Conservation (phyloP, 1,140 invertebrate genomes). For the Drosophila tani region DNA sequence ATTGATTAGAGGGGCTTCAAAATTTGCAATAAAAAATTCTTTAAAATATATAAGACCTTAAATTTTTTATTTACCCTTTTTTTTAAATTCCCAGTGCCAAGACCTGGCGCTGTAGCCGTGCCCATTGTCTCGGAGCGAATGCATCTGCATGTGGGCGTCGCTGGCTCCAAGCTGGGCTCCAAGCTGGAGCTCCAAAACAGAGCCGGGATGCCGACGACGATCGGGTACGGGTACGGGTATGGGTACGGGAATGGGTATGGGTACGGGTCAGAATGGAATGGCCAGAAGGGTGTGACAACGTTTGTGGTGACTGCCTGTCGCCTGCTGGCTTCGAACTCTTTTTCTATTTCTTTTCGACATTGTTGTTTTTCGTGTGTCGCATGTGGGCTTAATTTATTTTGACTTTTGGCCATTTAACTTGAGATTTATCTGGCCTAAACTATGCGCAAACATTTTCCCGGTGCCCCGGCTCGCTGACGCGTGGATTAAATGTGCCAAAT, state of each 20-base stretch:
- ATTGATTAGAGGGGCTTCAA: too few species aligned
- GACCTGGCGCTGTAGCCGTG: constrained; percentile 43
- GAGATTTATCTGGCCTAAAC: constrained; percentile 82
- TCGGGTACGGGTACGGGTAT: background rate
- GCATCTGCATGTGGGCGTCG: constrained; percentile 80
- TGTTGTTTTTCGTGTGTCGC: constrained; percentile 36
- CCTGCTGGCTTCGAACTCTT: constrained; percentile 53
- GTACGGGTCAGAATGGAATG: constrained; percentile 74
- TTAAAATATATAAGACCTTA: too few species aligned
- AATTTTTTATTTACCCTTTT: background rate
- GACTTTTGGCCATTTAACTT: constrained; percentile 83
- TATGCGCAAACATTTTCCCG: constrained; percentile 72
- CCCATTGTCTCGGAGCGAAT: constrained; percentile 57
- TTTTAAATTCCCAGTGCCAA: constrained; percentile 8
- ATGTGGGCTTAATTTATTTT: constrained; percentile 84
- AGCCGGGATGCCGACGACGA: constrained; percentile 13
- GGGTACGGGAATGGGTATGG: constrained; percentile 42
- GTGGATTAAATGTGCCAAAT: constrained; percentile 82
- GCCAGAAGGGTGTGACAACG: constrained; percentile 82
- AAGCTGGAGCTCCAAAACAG: constrained; percentile 3
- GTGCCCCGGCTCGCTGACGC: constrained; percentile 64
- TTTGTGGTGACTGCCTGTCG: constrained; percentile 72
- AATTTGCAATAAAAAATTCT: too few species aligned
- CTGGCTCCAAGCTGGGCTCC: constrained; percentile 26
- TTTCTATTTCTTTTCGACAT: constrained; percentile 33